Evolutionary conservation across 2,888 invertebrate genomes (phyloP), one percentile per base, ranked within the genome.

Genomic region (Himalopsyche tibetana): DNA sequence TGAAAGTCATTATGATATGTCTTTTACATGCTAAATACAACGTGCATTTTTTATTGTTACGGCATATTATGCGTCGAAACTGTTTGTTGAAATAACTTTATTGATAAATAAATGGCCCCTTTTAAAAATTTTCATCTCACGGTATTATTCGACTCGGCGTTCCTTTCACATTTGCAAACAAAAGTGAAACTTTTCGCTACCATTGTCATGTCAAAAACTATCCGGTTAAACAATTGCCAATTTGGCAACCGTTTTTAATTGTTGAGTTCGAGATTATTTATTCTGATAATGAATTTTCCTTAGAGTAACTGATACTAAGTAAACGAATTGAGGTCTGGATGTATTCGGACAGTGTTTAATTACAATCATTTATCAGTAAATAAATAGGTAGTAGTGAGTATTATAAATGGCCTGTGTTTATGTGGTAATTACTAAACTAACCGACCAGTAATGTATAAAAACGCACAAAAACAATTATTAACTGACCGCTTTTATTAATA

Each of bases 91-190:
- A 74, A 74, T 74, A 74, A 38, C 28, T 74, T 74, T 74, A 74
- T 74, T 74, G 74, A 74, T 74, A 74, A 74, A 74, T 74, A 74
- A 74, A 74, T 74, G 74, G 74, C 74, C 74, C 36, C 74, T 36
- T 74, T 74, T 74, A 45, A 51, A 42, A 80, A 45, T 42, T 80
- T 80, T 80, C 45, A 42, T 80, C 80, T 80, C 80, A 80, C 80
- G 80, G 80, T 80, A 45, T 80, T 42, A 51, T 19, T 42, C 51
- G 80, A 45, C 51, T 6, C 80, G 4, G 80, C 42, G 51, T 80
- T 80, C 80, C 80, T 80, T 80, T 80, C 80, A 80, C 80, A 80
- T 80, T 80, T 80, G 80, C 80, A 51, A 51, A 80, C 45, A 80
- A 51, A 80, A 80, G 80, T 80, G 80, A 80, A 80, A 80, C 80